Evolutionary conservation across 1,140 invertebrate genomes (phyloP), one percentile per base, ranked within the genome.

Genomic region (Aphidius gifuensis): DNA sequence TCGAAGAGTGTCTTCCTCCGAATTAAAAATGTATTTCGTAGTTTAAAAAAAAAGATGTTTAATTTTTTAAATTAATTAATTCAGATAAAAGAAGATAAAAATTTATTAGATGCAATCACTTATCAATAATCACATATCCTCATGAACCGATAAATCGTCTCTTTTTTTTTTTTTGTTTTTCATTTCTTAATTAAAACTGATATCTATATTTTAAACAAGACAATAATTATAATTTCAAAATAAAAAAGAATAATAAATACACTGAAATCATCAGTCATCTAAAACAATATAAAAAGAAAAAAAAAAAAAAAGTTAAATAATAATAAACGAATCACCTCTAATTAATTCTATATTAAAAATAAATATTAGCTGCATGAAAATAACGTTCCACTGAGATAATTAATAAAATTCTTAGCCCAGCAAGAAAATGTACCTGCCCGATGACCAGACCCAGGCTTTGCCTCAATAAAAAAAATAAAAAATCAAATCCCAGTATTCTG

Each of bases 371-470:
- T 23, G 23, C 23, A 23, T 23, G 23, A 23, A 2, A 23, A 23
- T 23, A 23, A 23, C 23, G 23, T 23, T 23, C 3, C 23, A 23
- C 23, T 23, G 23, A 23, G 3, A 2, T 23, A 23, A 23, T 23
- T n/a, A n/a, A n/a, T n/a, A n/a, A n/a, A n/a, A n/a, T n/a, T n/a
- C n/a, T n/a, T n/a, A n/a, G n/a, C n/a, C n/a, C 75, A 78, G 71
- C 71, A 68, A 77, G 72, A 69, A 77, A 72, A 73, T 67, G 77
- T 80, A 80, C 77, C 77, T 80, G 77, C 72, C 70, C 73, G 65
- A 66, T 75, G 69, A 75, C 49, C 51, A 53, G 65, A 69, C 65
- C 61, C 49, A 60, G 66, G 58, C 67, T 72, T 75, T 72, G 69
- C 67, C 71, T 73, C 70, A 60, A 66, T 42, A 63, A 61, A 65